phyloP scores from a whole-genome alignment of 2,888 invertebrate genomes.

The Chelonus formosanus region DNA sequence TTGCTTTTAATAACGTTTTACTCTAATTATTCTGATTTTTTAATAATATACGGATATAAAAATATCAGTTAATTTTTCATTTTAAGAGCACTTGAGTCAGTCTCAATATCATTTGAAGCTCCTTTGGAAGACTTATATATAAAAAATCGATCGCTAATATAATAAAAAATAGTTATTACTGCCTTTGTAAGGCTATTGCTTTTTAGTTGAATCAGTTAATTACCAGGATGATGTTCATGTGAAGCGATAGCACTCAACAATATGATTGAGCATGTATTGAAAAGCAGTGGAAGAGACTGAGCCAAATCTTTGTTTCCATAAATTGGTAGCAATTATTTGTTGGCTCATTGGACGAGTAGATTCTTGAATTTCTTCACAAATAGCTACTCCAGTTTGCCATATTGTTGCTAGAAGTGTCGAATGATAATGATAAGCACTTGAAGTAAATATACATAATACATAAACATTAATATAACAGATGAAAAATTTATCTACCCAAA shows the following conservation, averaged over 20 bases:
- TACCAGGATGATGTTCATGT: constrained; percentile 40
- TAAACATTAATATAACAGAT: neutral
- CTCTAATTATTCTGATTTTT: no score
- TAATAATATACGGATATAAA: no score
- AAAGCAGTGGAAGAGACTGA: constrained; percentile 56
- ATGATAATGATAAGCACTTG: no score
- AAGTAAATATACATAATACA: no score
- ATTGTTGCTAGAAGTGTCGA: constrained; percentile 65
- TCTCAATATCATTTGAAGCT: constrained; percentile 26
- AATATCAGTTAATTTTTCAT: no score
- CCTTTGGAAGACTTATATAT: constrained; percentile 30
- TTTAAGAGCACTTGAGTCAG: constrained; percentile 27
- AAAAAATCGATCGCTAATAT: neutral
- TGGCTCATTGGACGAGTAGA: constrained; percentile 57
- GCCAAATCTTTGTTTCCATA: constrained; percentile 66
- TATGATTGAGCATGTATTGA: constrained; percentile 63
- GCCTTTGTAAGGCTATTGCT: constrained; percentile 32
- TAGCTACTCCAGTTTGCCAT: constrained; percentile 72
- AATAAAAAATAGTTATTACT: neutral
- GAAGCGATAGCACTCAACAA: constrained; percentile 61
- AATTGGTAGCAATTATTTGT: constrained; percentile 61
- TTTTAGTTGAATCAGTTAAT: neutral
- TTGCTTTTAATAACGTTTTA: no score
- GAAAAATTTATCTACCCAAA: constrained; percentile 56
- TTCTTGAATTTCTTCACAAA: constrained; percentile 70